These are phyloP conservation scores for Hipposideros armiger DNA, from an alignment of 2,113 vertebrate species.

Conservation along the genomic window DNA sequence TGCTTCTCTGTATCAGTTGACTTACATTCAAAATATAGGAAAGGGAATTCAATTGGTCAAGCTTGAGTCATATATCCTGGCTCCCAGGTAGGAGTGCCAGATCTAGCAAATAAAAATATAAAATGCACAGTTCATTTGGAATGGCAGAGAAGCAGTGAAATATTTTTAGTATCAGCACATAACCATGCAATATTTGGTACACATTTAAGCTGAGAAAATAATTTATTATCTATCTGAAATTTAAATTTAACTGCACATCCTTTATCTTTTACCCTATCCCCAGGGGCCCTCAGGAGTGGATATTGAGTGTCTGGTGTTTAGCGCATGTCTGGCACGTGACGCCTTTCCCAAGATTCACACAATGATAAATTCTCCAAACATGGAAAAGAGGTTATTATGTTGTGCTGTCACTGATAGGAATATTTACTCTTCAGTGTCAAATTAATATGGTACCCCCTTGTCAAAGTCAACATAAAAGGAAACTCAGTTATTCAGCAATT, in stretches of 20 bases:
- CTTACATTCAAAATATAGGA: not conserved
- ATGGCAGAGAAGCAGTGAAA: not conserved
- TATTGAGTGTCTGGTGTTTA: not conserved
- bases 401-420: not conserved
- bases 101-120: not conserved
- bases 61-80: no score
- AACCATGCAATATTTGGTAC: not conserved
- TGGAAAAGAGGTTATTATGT: not conserved
- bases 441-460: not conserved
- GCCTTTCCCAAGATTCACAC: not conserved
- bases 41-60: not conserved
- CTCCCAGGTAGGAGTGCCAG: not conserved
- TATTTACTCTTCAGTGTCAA: not conserved
- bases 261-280: not conserved
- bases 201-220: not conserved
- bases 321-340: not conserved
- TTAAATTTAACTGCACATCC: not conserved
- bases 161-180: not conserved
- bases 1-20: not conserved
- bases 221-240: slow-evolving; percentile 25
- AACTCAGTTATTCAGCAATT: not conserved
- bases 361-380: no score
- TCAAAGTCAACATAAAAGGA: slow-evolving; percentile 16
- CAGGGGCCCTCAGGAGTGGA: not conserved
- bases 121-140: not conserved